Evolutionary conservation across 2,113 vertebrate genomes (phyloP).

Genomic region (Tachycineta bicolor): DNA sequence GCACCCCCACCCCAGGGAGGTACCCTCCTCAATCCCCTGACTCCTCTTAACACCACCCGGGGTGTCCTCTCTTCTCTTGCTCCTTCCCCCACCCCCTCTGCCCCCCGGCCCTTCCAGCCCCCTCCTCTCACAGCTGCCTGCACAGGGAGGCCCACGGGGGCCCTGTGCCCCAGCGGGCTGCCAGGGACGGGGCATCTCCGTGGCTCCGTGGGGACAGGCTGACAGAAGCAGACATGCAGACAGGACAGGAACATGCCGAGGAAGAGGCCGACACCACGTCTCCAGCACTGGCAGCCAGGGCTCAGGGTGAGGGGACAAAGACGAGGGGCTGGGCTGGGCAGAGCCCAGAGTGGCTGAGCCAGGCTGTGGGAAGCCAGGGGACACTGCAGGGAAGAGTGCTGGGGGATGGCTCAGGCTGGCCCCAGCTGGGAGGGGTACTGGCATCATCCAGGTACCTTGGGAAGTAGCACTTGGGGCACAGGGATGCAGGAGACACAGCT

Average conservation of each 20-base stretch:
- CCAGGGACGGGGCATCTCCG: background rate
- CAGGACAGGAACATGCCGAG: conserved; percentile 68
- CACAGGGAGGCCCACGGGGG: background rate
- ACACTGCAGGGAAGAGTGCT: background rate
- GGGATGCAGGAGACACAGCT: background rate
- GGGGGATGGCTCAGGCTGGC: background rate
- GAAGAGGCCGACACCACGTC: conserved; percentile 69
- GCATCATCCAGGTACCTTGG: background rate
- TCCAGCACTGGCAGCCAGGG: conserved; percentile 42
- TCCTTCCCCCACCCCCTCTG: background rate
- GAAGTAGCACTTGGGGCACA: background rate
- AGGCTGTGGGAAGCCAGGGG: background rate
- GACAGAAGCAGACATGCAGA: conserved; percentile 73
- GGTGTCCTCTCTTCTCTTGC: background rate
- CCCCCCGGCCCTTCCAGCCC: background rate
- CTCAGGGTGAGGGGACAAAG: background rate
- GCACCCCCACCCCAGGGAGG: background rate
- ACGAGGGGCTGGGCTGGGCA: background rate
- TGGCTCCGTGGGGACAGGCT: background rate
- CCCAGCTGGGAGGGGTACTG: background rate
- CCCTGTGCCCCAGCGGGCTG: background rate
- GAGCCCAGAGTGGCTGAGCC: background rate
- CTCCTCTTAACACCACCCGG: background rate
- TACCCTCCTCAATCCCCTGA: background rate
- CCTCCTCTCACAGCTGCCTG: background rate